Percentiles rank a stretch among this genome's conserved stretches.
phyloP scores from a whole-genome alignment of 2,113 vertebrate species.

The Prolemur simus region DNA sequence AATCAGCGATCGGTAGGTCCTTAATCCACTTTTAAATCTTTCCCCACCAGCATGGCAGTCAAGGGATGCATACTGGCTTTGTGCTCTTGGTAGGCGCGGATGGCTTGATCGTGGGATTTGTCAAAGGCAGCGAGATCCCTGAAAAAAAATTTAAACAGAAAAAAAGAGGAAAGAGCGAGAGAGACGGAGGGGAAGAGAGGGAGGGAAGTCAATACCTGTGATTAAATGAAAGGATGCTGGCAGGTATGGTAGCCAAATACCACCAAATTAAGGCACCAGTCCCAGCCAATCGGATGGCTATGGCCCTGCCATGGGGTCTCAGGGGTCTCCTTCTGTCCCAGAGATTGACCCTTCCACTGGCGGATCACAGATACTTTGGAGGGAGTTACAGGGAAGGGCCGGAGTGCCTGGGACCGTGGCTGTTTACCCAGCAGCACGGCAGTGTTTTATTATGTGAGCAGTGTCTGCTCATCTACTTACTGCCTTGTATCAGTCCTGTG shows the following conservation, averaged over 20 bases:
- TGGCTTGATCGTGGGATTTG: slow-evolving; percentile 86
- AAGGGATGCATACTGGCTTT: slow-evolving; percentile 90
- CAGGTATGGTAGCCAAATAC: too few species aligned
- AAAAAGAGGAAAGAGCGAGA: background rate
- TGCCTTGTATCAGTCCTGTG: background rate
- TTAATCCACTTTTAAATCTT: slow-evolving; percentile 90
- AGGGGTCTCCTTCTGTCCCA: background rate
- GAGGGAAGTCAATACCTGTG: background rate
- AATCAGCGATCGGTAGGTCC: background rate
- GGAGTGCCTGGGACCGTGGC: too few species aligned
- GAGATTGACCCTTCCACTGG: too few species aligned
- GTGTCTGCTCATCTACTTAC: background rate
- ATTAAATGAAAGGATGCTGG: background rate
- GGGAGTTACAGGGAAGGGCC: background rate
- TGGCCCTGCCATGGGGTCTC: background rate
- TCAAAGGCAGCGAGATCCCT: slow-evolving; percentile 94
- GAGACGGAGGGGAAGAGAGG: background rate
- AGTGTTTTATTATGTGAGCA: background rate
- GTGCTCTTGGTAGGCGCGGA: slow-evolving; percentile 86
- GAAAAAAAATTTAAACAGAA: background rate
- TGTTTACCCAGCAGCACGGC: background rate
- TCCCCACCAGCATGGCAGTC: slow-evolving; percentile 91
- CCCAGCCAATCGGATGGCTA: background rate
- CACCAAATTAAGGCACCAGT: background rate
- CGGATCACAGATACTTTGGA: background rate